Base-by-base conservation (phyloP, 2,113 vertebrate genomes). In the Mungos mungo region DNA sequence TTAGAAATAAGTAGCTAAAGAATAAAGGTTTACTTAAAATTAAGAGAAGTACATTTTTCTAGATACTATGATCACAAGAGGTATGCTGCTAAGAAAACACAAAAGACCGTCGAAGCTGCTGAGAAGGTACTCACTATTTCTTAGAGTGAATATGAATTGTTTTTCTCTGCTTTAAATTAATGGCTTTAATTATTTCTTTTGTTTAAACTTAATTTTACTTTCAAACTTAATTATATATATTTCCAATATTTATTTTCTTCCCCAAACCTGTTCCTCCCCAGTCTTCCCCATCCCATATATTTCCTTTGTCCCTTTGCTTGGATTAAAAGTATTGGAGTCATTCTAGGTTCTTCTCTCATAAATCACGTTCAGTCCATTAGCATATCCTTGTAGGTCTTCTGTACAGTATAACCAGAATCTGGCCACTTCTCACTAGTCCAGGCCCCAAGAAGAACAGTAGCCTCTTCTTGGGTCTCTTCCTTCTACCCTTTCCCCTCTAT, bases 41-140 rank as follows among this genome's bases (percentile, higher is more conserved):
- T 69, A 90, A 88, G 27, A 90, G 0, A 76, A 82, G 31, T 84
- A 54, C 97, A 12, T 98, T 81, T 98, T 97, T 76, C 52, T 98
- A 99, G 99, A 97, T 99, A 99, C 98, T 99, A 99, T 0, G 99
- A 99, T 98, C 99, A 98, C 98, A 99, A 99, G 97, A 99, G 99
- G 50, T 99, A 98, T 0, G 99, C 99, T 86, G 99, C 99, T 90
- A 99, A 99, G 98, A 99, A 99, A 97, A 99, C 99, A 21, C 99
- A 99, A 98, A 99, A 99, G 98, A 99, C 99, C 0, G 99, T 99
- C 19, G 99, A 99, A 98, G 99, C 99, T 93, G 99, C 99, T 69
- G 99, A 99, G 95, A 99, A 99, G 99, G 99, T 99, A 96, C 57
- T 91, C 93, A 35, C 41, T 69, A 38, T 76, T 83, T 89, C n/a